Conservation (phyloP, 2,888 invertebrate species). For the Pyrocoelia pectoralis region DNA sequence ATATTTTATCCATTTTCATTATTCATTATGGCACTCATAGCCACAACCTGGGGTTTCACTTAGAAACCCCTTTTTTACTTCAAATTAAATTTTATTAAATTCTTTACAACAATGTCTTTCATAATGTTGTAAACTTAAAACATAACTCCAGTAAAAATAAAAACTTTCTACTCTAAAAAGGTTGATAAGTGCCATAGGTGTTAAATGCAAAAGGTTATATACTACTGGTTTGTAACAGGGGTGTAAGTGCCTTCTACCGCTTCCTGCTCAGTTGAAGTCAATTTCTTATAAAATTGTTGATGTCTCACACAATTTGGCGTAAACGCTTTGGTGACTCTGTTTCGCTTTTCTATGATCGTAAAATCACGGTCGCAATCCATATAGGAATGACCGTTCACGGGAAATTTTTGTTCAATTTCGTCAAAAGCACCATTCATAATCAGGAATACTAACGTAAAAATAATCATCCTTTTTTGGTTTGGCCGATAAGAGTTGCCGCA, state of each 20-base stretch:
- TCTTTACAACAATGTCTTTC: no score
- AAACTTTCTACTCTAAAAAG: no score
- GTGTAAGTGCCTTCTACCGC: conserved; percentile 1
- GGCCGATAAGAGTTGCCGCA: conserved; percentile 42
- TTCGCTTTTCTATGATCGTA: conserved; percentile 7
- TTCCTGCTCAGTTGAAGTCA: background rate
- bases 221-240: conserved; percentile 2
- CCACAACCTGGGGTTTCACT: no score
- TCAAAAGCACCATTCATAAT: conserved; percentile 2
- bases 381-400: conserved; percentile 1
- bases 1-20: no score
- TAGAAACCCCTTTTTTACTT: no score
- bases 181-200: no score
- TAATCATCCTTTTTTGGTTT: conserved; percentile 17
- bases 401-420: conserved; percentile 12
- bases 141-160: no score
- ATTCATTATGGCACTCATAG: no score
- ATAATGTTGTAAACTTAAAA: no score
- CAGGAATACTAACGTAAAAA: conserved; percentile 4
- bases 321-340: conserved; percentile 1
- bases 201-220: no score
- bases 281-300: background rate
- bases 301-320: conserved; percentile 3
- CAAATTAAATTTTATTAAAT: no score
- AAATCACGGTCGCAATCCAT: background rate